These are phyloP conservation scores for Eupithecia dodoneata DNA, from an alignment of 2,888 invertebrate genomes.

Conservation along the genomic window DNA sequence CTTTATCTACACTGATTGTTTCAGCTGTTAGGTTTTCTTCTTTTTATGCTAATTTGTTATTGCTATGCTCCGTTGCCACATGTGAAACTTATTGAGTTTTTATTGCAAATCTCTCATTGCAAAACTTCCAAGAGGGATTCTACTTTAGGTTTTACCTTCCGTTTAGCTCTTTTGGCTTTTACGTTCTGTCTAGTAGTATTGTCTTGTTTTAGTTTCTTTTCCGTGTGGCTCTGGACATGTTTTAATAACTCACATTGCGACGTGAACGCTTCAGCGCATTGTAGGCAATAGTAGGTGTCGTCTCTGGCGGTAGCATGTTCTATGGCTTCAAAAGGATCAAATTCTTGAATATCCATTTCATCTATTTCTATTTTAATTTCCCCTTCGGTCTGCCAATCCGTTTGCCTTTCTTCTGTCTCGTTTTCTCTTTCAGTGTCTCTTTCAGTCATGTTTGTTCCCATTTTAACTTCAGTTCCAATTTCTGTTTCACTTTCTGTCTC, in stretches of 20 bases:
- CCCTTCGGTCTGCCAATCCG: neutral
- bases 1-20: neutral
- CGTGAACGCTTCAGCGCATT: neutral
- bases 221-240: neutral
- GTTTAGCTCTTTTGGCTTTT: neutral
- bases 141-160: neutral
- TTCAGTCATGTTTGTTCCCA: neutral
- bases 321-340: neutral
- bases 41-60: neutral
- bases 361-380: neutral
- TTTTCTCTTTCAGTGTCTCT: neutral
- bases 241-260: neutral
- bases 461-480: neutral
- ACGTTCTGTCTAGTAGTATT: neutral
- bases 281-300: neutral
- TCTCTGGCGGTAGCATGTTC: neutral
- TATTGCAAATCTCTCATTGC: neutral
- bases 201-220: neutral
- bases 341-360: neutral
- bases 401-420: neutral
- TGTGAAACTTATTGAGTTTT: neutral
- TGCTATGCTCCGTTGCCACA: neutral
- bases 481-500: neutral
- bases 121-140: neutral
- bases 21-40: neutral